Evolutionary conservation across 2,888 invertebrate genomes (phyloP), one percentile per base, ranked within the genome.

Genomic region (Lycocerus yunnanus): DNA sequence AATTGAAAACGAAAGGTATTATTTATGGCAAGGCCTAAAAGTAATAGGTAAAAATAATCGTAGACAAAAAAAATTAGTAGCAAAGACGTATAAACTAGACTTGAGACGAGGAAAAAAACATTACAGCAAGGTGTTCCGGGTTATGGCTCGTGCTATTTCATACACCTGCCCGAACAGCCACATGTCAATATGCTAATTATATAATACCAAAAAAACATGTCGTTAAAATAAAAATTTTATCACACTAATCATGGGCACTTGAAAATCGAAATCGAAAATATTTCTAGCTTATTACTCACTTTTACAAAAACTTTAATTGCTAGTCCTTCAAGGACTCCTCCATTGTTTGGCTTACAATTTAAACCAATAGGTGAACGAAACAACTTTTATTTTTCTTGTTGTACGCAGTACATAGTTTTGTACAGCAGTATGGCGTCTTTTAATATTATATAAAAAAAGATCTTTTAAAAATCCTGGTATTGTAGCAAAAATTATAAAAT

Each of bases 151-250:
- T 84, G 84, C 83, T 79, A 74, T 69, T 77, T 77, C 73, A 75
- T 80, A 78, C 82, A 82, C 82, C 82, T 82, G 82, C 81, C 77
- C 74, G 77, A 76, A 81, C 70, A 72, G 66, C 76, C 84, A 84
- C 82, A 84, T 84, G 84, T 84, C 83, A 81, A 84, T 84, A 85
- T 85, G 84, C 81, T 84, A 84, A 84, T 84, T 81, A 80, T 79
- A 81, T 81, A 78, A 79, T 78, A 79, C 73, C 72, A 78, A 74
- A 75, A 76, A 77, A 72, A 78, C 73, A 68, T 74, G 75, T 74
- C 72, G 20, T 16, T 70, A 71, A 71, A 74, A 71, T 74, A 74
- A 20, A 69, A 69, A 69, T 71, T 71, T 74, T 74, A 74, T 63
- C 20, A 63, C 16, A 63, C 61, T 63, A 63, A 63, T 63, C 61